Conservation (phyloP, 2,797 vertebrate genomes). For the Hydrocynus forskahlii region DNA sequence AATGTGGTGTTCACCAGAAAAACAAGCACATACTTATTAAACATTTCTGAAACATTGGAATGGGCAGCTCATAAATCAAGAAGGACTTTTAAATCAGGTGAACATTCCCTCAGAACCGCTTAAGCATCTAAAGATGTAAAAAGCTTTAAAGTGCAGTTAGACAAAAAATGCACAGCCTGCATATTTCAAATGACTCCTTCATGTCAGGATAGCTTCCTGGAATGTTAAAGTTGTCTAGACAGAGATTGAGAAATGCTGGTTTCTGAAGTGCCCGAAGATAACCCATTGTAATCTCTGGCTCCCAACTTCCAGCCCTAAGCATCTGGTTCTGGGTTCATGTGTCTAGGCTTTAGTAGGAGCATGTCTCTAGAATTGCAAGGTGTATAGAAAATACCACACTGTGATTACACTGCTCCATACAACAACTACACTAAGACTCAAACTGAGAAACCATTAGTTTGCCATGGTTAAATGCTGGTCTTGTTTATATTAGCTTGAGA, state of each 20-base stretch:
- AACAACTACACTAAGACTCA: no score
- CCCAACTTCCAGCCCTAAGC: slow-evolving; percentile 26
- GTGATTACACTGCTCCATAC: background rate
- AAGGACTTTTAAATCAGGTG: background rate
- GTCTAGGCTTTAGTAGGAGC: slow-evolving; percentile 30
- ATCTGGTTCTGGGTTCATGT: slow-evolving; percentile 42
- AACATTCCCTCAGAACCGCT: background rate
- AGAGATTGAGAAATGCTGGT: slow-evolving; percentile 63
- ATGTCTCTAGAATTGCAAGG: background rate
- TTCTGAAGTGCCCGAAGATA: slow-evolving; percentile 52
- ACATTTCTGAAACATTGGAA: background rate
- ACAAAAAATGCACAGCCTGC: slow-evolving; percentile 42
- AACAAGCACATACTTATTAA: slow-evolving; percentile 19
- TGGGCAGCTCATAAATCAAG: background rate
- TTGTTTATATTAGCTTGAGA: no score
- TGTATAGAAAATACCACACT: background rate
- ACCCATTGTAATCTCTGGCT: slow-evolving; percentile 35
- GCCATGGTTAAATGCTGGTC: no score
- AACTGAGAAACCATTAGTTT: no score
- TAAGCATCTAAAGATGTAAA: slow-evolving; percentile 17
- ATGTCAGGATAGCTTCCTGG: slow-evolving; percentile 39
- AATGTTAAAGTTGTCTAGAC: slow-evolving; percentile 71
- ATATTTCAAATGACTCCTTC: slow-evolving; percentile 67
- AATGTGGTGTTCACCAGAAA: background rate
- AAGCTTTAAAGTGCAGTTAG: slow-evolving; percentile 35